Base-by-base conservation (phyloP, 2,888 invertebrate species). In the Cantharis lateralis region DNA sequence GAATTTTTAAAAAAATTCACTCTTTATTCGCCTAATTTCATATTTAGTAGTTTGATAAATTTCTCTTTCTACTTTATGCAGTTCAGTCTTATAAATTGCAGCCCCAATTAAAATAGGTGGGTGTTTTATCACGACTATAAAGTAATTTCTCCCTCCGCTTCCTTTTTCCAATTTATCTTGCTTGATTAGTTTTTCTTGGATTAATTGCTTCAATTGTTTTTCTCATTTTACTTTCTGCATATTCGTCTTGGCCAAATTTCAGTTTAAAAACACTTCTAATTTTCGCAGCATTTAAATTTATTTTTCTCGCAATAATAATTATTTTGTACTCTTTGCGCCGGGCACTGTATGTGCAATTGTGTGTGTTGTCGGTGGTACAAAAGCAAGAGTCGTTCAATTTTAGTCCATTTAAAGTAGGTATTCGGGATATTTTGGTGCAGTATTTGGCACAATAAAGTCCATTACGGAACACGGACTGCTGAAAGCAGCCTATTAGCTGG, bases 101-200 rank as follows among this genome's bases (percentile, higher is more conserved):
- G 84, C 86, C 84, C 83, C 87, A 78, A 87, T 88, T 87, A 88
- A 87, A 87, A 86, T 87, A 87, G 87, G 86, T 86, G 85, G 86
- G 86, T 88, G 86, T 88, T 88, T 88, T 88, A 88, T 88, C 87
- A 84, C 86, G 86, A 86, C 87, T 87, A 87, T 87, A 87, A 88
- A 88, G 88, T 87, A 88, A 88, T 88, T 88, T 87, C 84, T 84
- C 84, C 83, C 85, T 83, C 83, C 80, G 84, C 84, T 84, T 85
- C 84, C 86, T 85, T 81, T 80, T 78, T 78, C 85, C 86, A 85
- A 88, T 88, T 88, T 88, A 88, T 88, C 88, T 88, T 87, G 86
- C 87, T 88, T 88, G 88, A 88, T 88, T 88, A 88, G 88, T 88
- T 88, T 88, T 88, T 88, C 88, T 87, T 87, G 87, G 87, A 88